A percentile compares a stretch with the other conserved stretches of the same genome.
These are phyloP conservation scores for Gymnocephalus cernua DNA, from an alignment of 2,113 vertebrate genomes.

Conservation along the genomic window DNA sequence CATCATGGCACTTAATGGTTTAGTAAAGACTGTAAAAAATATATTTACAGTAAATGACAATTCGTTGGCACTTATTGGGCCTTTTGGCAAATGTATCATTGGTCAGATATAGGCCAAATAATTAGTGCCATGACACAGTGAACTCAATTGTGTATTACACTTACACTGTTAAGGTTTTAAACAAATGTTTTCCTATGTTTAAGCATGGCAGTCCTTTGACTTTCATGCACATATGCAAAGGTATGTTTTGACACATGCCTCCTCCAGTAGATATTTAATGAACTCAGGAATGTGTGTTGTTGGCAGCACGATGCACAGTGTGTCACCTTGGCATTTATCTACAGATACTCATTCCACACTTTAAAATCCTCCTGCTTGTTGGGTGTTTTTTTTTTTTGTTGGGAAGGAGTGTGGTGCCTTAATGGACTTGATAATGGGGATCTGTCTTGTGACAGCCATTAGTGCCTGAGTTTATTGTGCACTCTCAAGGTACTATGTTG, in stretches of 20 bases:
- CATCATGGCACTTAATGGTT: not conserved
- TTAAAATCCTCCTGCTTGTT: constrained; percentile 45
- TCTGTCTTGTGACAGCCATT: constrained; percentile 77
- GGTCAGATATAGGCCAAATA: not conserved
- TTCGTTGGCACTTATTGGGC: not conserved
- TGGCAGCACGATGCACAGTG: constrained; percentile 12
- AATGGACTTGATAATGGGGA: constrained; percentile 80
- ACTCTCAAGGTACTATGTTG: constrained; percentile 78
- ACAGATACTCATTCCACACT: constrained; percentile 52
- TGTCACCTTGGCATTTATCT: constrained; percentile 69
- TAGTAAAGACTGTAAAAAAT: not conserved
- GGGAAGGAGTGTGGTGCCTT: constrained; percentile 47
- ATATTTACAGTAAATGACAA: not conserved
- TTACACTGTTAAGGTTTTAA: not conserved
- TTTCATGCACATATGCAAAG: not conserved
- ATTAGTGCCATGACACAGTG: not conserved
- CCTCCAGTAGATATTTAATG: constrained; percentile 17
- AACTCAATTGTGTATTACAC: not conserved
- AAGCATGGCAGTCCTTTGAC: not conserved
- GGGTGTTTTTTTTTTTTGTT: constrained; percentile 3
- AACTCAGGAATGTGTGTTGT: constrained; percentile 16
- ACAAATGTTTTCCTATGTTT: not conserved
- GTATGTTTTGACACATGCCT: constrained; percentile 12
- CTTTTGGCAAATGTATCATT: not conserved
- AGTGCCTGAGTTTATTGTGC: constrained; percentile 77